Evolutionary conservation across 2,113 vertebrate species (phyloP).

Genomic region (Cepphus grylle): DNA sequence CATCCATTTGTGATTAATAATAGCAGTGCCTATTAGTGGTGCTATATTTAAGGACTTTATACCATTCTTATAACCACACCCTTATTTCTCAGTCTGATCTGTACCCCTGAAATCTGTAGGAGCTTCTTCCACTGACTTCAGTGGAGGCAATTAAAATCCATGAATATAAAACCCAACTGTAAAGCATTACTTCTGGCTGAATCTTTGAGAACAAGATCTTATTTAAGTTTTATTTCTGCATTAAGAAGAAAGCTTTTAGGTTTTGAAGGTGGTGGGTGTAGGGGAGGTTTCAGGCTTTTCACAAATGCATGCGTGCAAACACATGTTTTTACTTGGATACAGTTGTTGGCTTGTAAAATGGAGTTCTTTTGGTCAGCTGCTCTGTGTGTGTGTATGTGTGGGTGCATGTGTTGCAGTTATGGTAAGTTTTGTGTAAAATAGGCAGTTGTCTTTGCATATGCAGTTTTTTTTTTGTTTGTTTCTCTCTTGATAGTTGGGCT

Average conservation of each 20-base stretch:
- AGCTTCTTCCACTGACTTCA: neutral
- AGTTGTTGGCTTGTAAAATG: neutral
- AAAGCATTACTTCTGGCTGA: neutral
- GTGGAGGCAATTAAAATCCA: neutral
- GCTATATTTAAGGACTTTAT: neutral
- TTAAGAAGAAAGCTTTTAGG: neutral
- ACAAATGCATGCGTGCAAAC: accelerated
- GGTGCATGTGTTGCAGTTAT: neutral
- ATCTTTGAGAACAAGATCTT: neutral
- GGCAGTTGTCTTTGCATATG: conserved; percentile 15
- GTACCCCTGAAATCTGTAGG: neutral
- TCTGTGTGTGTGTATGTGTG: neutral
- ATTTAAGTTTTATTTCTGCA: neutral
- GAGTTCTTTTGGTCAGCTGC: neutral
- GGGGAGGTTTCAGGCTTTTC: neutral
- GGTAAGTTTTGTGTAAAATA: conserved; percentile 22
- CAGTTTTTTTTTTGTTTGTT: conserved; percentile 58
- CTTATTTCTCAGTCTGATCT: neutral
- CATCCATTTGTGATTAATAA: neutral
- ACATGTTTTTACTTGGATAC: neutral
- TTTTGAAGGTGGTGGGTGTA: neutral
- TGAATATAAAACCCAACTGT: neutral
- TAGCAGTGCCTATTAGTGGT: neutral
- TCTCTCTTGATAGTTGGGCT: conserved; percentile 54
- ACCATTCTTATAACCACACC: neutral